phyloP scores from a whole-genome alignment of 2,797 vertebrate species.

The Geotrypetes seraphini region DNA sequence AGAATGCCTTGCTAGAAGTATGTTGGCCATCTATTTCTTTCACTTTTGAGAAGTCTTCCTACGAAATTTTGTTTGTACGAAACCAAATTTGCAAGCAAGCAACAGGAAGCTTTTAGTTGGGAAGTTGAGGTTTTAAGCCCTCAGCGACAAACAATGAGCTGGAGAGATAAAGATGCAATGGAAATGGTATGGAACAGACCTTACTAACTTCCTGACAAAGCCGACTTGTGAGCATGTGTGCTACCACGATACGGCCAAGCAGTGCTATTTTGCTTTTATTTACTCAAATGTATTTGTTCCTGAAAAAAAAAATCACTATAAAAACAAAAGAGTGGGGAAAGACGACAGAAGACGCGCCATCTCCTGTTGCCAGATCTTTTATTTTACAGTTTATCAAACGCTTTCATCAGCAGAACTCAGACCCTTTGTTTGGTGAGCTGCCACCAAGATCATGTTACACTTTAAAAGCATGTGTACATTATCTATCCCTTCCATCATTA shows the following conservation, averaged over 20 bases:
- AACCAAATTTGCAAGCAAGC: constrained; percentile 55
- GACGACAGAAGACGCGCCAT: constrained; percentile 41
- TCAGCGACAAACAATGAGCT: constrained; percentile 65
- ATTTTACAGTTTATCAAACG: constrained; percentile 70
- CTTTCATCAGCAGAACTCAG: constrained; percentile 58
- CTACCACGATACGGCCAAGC: constrained; percentile 49
- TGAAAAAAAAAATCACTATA: constrained; percentile 50
- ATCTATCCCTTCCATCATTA: constrained; percentile 5
- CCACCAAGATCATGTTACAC: constrained; percentile 57
- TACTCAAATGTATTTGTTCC: constrained; percentile 58
- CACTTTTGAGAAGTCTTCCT: no score
- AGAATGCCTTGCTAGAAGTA: no score
- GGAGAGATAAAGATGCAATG: constrained; percentile 70
- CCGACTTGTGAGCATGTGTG: constrained; percentile 57
- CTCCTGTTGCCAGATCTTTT: constrained; percentile 49
- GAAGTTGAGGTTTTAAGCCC: constrained; percentile 77
- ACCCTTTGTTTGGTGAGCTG: constrained; percentile 61
- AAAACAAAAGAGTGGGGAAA: constrained; percentile 53
- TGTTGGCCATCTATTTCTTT: no score
- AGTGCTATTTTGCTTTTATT: constrained; percentile 48
- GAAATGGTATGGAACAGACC: constrained; percentile 47
- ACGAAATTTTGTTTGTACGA: constrained; percentile 30
- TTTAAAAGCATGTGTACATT: constrained; percentile 40
- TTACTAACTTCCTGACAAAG: constrained; percentile 60
- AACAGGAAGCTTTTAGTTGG: constrained; percentile 80